These are phyloP conservation scores for Etheostoma nigrum DNA, from an alignment of 2,797 vertebrate genomes.

Conservation along the genomic window DNA sequence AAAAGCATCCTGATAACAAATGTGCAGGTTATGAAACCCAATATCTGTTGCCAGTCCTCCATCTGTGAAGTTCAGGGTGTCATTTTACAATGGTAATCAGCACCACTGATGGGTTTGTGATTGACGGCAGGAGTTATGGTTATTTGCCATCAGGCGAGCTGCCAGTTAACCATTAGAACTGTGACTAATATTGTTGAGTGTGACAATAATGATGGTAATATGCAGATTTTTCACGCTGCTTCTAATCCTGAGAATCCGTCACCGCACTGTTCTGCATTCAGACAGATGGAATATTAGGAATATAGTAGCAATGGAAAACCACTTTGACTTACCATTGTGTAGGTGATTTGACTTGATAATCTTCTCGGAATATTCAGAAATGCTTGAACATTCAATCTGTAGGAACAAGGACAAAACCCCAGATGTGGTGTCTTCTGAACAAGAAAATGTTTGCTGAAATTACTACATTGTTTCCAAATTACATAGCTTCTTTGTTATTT, in stretches of 20 bases:
- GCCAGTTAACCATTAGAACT: constrained; percentile 68
- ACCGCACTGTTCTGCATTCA: constrained; percentile 1
- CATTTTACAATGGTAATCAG: constrained; percentile 51
- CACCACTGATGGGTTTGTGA: constrained; percentile 45
- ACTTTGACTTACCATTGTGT: constrained; percentile 90
- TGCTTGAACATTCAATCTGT: constrained; percentile 98
- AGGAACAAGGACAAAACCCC: constrained; percentile 36
- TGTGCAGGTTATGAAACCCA: constrained; percentile 33
- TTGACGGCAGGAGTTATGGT: constrained; percentile 58
- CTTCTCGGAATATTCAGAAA: constrained; percentile 99
- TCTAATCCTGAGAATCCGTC: constrained; percentile 24
- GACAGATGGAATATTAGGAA: constrained; percentile 5
- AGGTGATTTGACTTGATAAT: constrained; percentile 98
- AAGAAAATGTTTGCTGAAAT: not conserved
- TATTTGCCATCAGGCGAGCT: constrained; percentile 62
- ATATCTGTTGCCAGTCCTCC: constrained; percentile 40
- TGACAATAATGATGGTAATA: constrained; percentile 60
- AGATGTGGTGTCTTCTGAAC: not conserved
- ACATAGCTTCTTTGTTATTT: not conserved
- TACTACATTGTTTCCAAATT: not conserved
- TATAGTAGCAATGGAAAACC: constrained; percentile 4
- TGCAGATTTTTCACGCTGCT: constrained; percentile 53
- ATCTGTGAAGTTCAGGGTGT: constrained; percentile 55
- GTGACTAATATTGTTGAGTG: constrained; percentile 64
- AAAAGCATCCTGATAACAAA: constrained; percentile 12